Percentiles rank a stretch among this genome's conserved stretches.
Evolutionary conservation across 2,797 vertebrate genomes (phyloP).

Genomic region (Toxotes lorentzi): DNA sequence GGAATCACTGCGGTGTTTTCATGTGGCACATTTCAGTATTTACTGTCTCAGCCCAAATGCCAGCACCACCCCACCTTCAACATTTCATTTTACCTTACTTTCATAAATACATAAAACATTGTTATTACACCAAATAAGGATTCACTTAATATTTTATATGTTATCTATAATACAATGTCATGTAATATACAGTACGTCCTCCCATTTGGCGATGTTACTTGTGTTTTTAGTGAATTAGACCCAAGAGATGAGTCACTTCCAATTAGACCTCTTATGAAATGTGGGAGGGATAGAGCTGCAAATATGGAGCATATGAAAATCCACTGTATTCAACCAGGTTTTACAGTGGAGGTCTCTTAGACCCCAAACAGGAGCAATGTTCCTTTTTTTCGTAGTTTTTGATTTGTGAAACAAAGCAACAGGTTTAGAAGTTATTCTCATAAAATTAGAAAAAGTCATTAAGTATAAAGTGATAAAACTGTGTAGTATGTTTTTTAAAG

Average conservation of each 20-base stretch:
- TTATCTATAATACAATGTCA: background rate
- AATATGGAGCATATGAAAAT: too few relatives aligned
- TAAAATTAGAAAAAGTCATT: background rate
- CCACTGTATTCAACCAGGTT: too few relatives aligned
- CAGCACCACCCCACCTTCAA: background rate
- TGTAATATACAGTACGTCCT: background rate
- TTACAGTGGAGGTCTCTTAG: too few relatives aligned
- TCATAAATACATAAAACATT: background rate
- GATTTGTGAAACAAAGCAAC: background rate
- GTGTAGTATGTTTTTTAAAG: background rate
- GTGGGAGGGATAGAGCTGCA: too few relatives aligned
- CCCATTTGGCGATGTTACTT: background rate
- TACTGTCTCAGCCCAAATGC: conserved; percentile 17
- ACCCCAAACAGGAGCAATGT: too few relatives aligned
- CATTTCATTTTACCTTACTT: background rate
- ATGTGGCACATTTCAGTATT: conserved; percentile 17
- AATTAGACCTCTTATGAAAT: too few relatives aligned
- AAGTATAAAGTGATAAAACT: background rate
- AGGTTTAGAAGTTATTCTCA: background rate
- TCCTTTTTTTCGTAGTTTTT: too few relatives aligned
- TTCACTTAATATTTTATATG: background rate
- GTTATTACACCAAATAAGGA: background rate
- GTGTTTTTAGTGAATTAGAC: background rate
- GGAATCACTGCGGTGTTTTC: conserved; percentile 51
- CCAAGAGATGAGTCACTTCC: background rate